Evolutionary conservation across 2,888 invertebrate genomes (phyloP), one percentile per base, ranked within the genome.

Genomic region (Branchellion lobata): DNA sequence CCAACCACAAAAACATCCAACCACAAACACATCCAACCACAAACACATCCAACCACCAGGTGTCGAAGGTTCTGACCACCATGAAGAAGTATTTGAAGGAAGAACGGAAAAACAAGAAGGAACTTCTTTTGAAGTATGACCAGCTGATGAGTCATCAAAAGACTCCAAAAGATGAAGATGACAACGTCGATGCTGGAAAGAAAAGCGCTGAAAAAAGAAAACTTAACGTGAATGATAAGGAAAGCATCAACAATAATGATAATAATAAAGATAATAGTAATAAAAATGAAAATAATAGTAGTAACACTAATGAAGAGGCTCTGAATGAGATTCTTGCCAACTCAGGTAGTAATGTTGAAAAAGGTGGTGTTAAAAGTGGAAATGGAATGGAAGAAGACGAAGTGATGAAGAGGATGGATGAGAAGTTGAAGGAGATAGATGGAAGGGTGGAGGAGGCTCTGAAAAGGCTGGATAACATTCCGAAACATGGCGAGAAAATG

Each of bases 401-500:
- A 11, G n/a, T 65, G 65, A 36, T 31, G n/a, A 27, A 29, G 11
- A 77, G 34, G 34, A n/a, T 61, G 36, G 65, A 34, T 31, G 61
- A 77, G 33, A 47, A 61, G 1, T 61, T 77, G 61, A 77, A 36
- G 40, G 77, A 77, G 40, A 65, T 77, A 24, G 40, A 77, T 65
- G 57, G 65, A 27, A 57, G 57, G 0, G 34, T 61, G 1, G 77
- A 77, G 11, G 65, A 77, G 34, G 77, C 77, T 8, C 40, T 77
- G 31, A 33, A 65, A 29, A 77, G 29, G 77, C 40, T 77, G 77
- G 77, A 77, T 24, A 77, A 77, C 5, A 77, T 77, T 24, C 77
- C 77, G 1, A 77, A 77, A 57, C 77, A 77, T 33, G 77, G 77
- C 14, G 65, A 65, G 24, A 77, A 77, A 27, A 77, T 77, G 77